A percentile compares a stretch with the other conserved stretches of the same genome.
phyloP scores from a whole-genome alignment of 1,140 invertebrate genomes.

The Drosophila repleta region DNA sequence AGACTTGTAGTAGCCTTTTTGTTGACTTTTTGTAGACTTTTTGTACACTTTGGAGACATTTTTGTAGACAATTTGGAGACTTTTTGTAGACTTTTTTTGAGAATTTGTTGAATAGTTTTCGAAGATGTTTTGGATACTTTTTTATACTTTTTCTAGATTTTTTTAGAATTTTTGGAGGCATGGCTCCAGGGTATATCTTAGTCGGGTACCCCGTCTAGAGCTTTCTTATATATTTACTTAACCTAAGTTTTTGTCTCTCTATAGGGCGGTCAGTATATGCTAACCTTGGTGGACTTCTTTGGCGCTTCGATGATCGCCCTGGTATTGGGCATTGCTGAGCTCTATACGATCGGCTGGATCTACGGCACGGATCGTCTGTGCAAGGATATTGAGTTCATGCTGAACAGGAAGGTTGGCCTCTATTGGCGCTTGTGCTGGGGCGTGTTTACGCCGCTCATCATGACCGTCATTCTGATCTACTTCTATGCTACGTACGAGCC shows the following conservation, averaged over 20 bases:
- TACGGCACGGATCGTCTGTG: constrained; percentile 89
- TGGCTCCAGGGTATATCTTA: too few relatives aligned
- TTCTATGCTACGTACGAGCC: constrained; percentile 85
- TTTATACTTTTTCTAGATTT: too few relatives aligned
- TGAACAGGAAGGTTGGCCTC: constrained; percentile 87
- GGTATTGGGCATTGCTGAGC: constrained; percentile 88
- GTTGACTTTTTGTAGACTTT: too few relatives aligned
- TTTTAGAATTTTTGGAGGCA: too few relatives aligned
- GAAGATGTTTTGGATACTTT: too few relatives aligned
- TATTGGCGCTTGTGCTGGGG: constrained; percentile 94
- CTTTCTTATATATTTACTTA: constrained; percentile 36
- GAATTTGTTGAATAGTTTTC: too few relatives aligned
- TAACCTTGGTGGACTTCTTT: constrained; percentile 91
- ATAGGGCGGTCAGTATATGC: constrained; percentile 92
- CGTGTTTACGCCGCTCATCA: constrained; percentile 89
- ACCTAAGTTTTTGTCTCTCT: constrained; percentile 4
- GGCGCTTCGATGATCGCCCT: constrained; percentile 90
- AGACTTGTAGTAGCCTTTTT: too few relatives aligned
- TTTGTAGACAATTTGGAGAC: too few relatives aligned
- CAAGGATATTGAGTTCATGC: constrained; percentile 89
- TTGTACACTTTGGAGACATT: too few relatives aligned
- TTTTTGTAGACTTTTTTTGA: too few relatives aligned
- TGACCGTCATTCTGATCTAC: constrained; percentile 88
- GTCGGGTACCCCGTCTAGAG: too few relatives aligned
- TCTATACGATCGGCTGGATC: constrained; percentile 87